Evolutionary conservation across 2,113 vertebrate species (phyloP).

Genomic region (Dipodomys ordii): DNA sequence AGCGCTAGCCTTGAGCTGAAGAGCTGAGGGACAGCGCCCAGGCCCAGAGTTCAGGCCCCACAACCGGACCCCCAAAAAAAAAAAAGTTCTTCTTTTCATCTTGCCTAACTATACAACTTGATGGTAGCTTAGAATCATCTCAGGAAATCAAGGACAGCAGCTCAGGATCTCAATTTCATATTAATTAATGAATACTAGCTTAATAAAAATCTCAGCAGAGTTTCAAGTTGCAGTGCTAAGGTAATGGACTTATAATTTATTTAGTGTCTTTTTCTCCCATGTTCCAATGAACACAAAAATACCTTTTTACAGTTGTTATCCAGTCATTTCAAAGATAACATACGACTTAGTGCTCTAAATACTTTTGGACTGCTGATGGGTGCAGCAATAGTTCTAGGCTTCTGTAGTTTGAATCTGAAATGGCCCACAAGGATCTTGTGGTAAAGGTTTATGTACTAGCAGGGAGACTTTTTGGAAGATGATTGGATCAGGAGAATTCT

Average conservation of each 20-base stretch:
- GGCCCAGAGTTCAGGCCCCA: too few relatives aligned
- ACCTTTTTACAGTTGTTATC: background rate
- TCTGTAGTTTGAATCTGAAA: background rate
- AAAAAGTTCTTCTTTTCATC: background rate
- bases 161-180: background rate
- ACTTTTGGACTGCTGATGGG: background rate
- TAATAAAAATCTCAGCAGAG: constrained; percentile 4
- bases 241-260: background rate
- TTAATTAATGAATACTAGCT: background rate
- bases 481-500: too few relatives aligned
- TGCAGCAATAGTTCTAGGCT: background rate
- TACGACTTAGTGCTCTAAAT: background rate
- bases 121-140: background rate
- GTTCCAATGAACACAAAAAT: background rate
- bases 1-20: too few relatives aligned
- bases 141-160: constrained; percentile 27
- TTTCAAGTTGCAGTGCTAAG: background rate
- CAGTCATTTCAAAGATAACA: background rate
- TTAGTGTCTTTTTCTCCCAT: background rate
- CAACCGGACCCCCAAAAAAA: too few relatives aligned
- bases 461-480: background rate
- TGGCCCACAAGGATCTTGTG: background rate
- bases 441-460: too few relatives aligned
- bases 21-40: too few relatives aligned
- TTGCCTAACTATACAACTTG: background rate